Evolutionary conservation across 2,797 vertebrate genomes (phyloP).

Genomic region (Otolemur crassicaudatus): DNA sequence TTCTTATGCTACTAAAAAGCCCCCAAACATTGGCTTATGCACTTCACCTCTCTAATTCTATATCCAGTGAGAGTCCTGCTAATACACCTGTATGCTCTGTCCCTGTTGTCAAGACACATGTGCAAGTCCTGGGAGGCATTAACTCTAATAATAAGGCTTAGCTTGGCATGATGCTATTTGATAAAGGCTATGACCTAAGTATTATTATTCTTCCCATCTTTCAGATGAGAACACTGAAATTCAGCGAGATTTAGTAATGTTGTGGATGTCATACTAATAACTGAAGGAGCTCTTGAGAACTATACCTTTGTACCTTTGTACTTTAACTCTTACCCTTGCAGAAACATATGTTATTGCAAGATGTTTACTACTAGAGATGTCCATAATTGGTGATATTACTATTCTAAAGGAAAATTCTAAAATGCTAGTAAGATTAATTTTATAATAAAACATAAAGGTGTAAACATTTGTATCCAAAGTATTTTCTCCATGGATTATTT

Average conservation of each 20-base stretch:
- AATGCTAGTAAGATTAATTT: slow-evolving; percentile 7
- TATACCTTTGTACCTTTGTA: not conserved
- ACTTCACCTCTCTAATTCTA: not conserved
- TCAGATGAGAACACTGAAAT: slow-evolving; percentile 62
- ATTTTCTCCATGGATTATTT: slow-evolving; percentile 50
- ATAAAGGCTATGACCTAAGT: not conserved
- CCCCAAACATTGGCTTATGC: not conserved
- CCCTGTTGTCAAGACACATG: not conserved
- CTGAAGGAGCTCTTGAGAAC: slow-evolving; percentile 2
- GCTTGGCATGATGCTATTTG: not conserved
- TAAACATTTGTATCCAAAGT: not conserved
- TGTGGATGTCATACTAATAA: not conserved
- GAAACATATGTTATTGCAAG: slow-evolving; percentile 46
- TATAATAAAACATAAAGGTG: not conserved
- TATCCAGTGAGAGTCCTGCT: not conserved
- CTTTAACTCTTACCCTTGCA: slow-evolving; percentile 59
- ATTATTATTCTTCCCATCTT: slow-evolving; percentile 39
- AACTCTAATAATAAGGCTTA: not conserved
- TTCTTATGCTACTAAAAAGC: not conserved
- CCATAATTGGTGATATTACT: slow-evolving; percentile 3
- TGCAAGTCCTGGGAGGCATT: not conserved
- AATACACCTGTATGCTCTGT: not conserved
- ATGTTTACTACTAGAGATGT: slow-evolving; percentile 11
- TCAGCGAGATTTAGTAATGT: slow-evolving; percentile 48
- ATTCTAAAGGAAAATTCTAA: slow-evolving; percentile 43